Percentiles rank a stretch among this genome's conserved stretches.
Conservation (phyloP, 2,113 vertebrate species). For the Boulengeromyrus knoepffleri region DNA sequence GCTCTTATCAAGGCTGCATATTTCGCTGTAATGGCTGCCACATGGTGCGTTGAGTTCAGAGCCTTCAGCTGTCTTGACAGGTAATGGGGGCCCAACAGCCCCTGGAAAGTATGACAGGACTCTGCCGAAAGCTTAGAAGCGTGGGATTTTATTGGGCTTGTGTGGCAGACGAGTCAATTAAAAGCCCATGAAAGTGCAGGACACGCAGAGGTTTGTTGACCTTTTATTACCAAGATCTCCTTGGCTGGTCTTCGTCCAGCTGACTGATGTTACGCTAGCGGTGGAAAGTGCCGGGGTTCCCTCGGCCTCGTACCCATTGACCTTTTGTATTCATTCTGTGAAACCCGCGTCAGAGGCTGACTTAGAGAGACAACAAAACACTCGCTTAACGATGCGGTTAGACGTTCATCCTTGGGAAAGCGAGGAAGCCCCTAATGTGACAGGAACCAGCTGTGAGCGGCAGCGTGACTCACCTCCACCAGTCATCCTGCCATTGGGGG, state of each 20-base stretch:
- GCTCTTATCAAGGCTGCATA: background rate
- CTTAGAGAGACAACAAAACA: background rate
- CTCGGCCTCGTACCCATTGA: background rate
- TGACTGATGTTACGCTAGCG: background rate
- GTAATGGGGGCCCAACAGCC: background rate
- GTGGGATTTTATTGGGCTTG: background rate
- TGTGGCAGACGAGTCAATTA: background rate
- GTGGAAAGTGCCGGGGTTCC: background rate
- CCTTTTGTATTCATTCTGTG: background rate
- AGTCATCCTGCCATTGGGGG: background rate
- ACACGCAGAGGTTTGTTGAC: background rate
- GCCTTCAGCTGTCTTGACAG: background rate
- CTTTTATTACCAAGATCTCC: background rate
- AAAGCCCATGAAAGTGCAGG: background rate
- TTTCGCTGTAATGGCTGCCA: slow-evolving; percentile 12
- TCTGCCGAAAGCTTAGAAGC: background rate
- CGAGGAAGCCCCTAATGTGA: background rate
- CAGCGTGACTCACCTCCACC: background rate
- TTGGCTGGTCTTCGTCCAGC: background rate
- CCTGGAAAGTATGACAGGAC: background rate
- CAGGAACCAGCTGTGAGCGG: background rate
- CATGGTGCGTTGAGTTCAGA: background rate
- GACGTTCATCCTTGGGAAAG: background rate
- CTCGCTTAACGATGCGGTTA: background rate
- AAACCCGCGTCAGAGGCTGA: background rate